These are phyloP conservation scores for Oasisia sp. DNA, from an alignment of 2,888 invertebrate species.

Conservation along the genomic window DNA sequence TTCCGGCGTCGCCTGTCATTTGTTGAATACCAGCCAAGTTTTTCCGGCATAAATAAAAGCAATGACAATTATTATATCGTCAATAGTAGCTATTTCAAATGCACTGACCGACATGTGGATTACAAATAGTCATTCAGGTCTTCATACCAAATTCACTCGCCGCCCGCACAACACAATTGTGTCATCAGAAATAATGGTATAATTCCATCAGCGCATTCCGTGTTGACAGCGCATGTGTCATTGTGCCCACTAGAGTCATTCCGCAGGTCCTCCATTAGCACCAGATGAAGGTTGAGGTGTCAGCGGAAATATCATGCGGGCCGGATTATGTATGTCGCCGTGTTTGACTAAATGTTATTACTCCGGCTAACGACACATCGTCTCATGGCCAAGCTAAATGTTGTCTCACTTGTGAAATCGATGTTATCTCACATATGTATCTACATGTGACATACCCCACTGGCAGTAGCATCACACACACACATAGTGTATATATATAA, in stretches of 20 bases:
- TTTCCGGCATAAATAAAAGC: background rate
- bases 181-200: background rate
- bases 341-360: background rate
- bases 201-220: background rate
- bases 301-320: background rate
- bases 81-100: background rate
- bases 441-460: background rate
- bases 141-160: background rate
- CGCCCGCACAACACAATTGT: background rate
- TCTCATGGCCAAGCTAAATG: background rate
- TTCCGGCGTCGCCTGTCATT: background rate
- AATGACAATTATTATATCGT: background rate
- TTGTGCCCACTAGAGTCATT: background rate
- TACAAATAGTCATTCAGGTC: background rate
- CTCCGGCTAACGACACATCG: background rate
- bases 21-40: background rate
- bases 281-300: background rate
- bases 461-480: no score
- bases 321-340: background rate
- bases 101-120: background rate
- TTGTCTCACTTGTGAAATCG: background rate
- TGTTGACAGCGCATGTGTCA: background rate
- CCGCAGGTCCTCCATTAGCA: background rate
- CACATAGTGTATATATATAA: no score
- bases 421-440: background rate